Conservation (phyloP, 2,888 invertebrate genomes). For the Lydus trimaculatus region DNA sequence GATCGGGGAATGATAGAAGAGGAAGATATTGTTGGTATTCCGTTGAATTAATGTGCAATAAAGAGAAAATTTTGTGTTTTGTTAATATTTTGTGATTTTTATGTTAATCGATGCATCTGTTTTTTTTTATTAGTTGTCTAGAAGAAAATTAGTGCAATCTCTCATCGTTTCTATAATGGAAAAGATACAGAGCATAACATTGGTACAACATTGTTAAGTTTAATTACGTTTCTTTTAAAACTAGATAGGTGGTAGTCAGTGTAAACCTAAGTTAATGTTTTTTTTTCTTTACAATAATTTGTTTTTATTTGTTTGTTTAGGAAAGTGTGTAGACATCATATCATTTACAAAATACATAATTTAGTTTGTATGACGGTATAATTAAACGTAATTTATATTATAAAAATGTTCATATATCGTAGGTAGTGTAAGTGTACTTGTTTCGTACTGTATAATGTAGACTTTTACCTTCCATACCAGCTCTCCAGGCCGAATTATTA, state of each 20-base stretch:
- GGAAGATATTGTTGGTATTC: conserved; percentile 24
- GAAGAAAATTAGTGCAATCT: conserved; percentile 45
- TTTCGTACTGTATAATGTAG: conserved; percentile 56
- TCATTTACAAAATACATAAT: conserved; percentile 39
- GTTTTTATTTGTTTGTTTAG: conserved; percentile 13
- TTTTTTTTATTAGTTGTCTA: conserved; percentile 33
- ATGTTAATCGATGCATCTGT: conserved; percentile 10
- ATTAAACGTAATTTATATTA: conserved; percentile 44
- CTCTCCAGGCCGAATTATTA: conserved; percentile 58
- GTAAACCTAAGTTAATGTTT: conserved; percentile 32
- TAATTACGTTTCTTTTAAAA: conserved; percentile 22
- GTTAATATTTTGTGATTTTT: conserved; percentile 16
- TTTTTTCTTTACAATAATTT: background rate
- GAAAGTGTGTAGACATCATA: conserved; percentile 33
- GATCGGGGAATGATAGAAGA: background rate
- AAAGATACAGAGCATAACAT: conserved; percentile 52
- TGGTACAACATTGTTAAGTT: conserved; percentile 55
- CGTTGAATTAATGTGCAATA: conserved; percentile 39
- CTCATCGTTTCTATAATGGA: conserved; percentile 34
- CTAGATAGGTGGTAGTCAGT: conserved; percentile 31
- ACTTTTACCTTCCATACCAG: conserved; percentile 49
- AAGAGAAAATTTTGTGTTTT: conserved; percentile 20
- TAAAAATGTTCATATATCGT: conserved; percentile 51
- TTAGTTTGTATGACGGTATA: conserved; percentile 44
- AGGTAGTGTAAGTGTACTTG: conserved; percentile 55